Percentiles rank a stretch among this genome's conserved stretches.
Evolutionary conservation across 2,797 vertebrate genomes (phyloP).

Genomic region (Mormyrus proboscirostris): DNA sequence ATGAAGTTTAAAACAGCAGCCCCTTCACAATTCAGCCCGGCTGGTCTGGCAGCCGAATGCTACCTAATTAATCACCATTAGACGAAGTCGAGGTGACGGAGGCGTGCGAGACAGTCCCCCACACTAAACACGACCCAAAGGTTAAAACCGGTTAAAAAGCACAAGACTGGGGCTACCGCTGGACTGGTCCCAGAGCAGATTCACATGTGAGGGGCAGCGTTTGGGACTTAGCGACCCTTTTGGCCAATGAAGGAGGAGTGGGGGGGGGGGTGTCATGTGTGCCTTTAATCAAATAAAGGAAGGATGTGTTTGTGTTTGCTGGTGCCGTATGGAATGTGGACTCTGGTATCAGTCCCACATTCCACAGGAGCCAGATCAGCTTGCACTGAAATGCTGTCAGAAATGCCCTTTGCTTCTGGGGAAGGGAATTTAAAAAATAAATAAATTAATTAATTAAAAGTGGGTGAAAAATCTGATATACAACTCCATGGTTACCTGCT

Average conservation of each 20-base stretch:
- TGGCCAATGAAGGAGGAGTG: not conserved
- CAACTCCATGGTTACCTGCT: not conserved
- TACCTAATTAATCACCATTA: slow-evolving; percentile 5
- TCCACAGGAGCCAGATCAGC: slow-evolving; percentile 24
- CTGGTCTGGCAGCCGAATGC: not conserved
- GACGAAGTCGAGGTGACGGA: not conserved
- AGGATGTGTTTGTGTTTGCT: slow-evolving; percentile 33
- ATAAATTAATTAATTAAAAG: not conserved
- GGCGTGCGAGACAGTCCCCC: not conserved
- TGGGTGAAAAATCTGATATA: not conserved
- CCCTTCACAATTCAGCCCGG: not conserved
- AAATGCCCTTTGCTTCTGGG: slow-evolving; percentile 14
- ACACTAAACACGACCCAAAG: not conserved
- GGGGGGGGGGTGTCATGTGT: not conserved
- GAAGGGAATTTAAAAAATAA: not conserved
- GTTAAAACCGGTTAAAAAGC: not conserved
- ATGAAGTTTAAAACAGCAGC: not conserved
- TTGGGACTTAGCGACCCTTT: not conserved
- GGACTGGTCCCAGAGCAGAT: not conserved
- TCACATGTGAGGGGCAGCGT: not conserved
- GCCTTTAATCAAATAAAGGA: slow-evolving; percentile 23
- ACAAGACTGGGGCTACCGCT: not conserved
- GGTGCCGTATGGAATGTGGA: slow-evolving; percentile 21
- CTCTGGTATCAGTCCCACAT: slow-evolving; percentile 31
- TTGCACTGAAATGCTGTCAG: slow-evolving; percentile 18